Conservation (phyloP, 2,888 invertebrate species). For the Andrena chrysosceles region DNA sequence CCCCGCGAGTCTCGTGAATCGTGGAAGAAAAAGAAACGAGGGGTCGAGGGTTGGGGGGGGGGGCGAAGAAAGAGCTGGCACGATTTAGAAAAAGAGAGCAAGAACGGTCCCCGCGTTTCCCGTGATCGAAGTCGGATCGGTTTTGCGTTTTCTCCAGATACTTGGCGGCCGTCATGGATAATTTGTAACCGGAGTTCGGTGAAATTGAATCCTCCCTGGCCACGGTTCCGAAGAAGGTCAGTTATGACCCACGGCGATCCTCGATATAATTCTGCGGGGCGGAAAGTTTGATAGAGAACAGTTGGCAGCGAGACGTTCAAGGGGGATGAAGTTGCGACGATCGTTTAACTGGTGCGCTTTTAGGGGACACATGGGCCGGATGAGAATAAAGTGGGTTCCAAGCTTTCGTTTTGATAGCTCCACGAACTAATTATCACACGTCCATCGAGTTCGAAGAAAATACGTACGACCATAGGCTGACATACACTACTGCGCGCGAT, state of each 20-base stretch:
- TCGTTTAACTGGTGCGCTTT: conserved; percentile 22
- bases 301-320: conserved; percentile 4
- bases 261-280: conserved; percentile 39
- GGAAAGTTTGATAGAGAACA: conserved; percentile 53
- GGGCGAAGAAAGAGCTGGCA: background rate
- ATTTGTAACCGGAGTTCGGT: conserved; percentile 28
- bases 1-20: conserved; percentile 16
- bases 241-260: conserved; percentile 40
- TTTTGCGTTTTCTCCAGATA: conserved; percentile 23
- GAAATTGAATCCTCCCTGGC: conserved; percentile 40
- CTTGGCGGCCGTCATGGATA: conserved; percentile 6
- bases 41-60: background rate
- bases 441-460: background rate
- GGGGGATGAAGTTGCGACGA: conserved; percentile 21
- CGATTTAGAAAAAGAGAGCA: background rate
- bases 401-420: conserved; percentile 9
- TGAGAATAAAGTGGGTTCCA: conserved; percentile 27
- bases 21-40: background rate
- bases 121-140: background rate
- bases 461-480: background rate
- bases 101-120: conserved; percentile 2
- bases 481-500: background rate
- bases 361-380: conserved; percentile 12
- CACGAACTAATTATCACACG: conserved; percentile 20
- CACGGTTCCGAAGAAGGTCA: conserved; percentile 29